Evolutionary conservation across 53 echinoderm and acorn worm genomes (phyloP), one percentile per base, ranked within the genome.

Genomic region (Glandiceps talaboti): DNA sequence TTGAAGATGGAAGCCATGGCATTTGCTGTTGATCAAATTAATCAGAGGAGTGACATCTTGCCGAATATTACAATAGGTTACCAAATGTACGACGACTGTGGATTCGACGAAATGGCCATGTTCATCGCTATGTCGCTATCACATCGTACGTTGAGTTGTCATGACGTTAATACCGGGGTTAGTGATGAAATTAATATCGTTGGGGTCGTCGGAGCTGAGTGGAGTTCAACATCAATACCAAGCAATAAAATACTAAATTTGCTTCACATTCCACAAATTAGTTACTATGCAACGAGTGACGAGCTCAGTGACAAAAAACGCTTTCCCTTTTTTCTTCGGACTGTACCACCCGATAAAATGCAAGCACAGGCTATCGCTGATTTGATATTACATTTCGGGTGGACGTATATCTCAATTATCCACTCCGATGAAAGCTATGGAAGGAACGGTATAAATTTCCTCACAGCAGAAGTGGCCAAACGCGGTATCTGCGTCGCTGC

Each of bases 41-140:
- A 86, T 74, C 77, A 74, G 28, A 29, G 82, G 25, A 1, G 28
- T 27, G 82, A 82, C 74, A 73, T 86, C 29, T 79, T 86, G 1
- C 82, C 82, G 6, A 79, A 86, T 31, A 31, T 86, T 0, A 86
- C 82, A 6, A 30, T 86, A 28, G 86, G 86, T 45, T 82, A 78
- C 27, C 82, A 86, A 73, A 76, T 87, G 20, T 80, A 83, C 1
- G 80, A 87, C 31, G 73, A 87, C 32, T 87, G 87, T 29, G 83
- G 80, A 27, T 87, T 83, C 10, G 87, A 87, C 76, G 32, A 79
- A 0, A 32, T 83, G 33, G 79, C 87, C 27, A 14, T 83, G 6
- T 87, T 80, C 80, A 28, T 79, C 14, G 82, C 82, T 28, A 77
- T 82, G 1, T 73, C 74, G 26, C 76, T 86, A 31, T n/a, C n/a